Evolutionary conservation across 2,113 vertebrate species (phyloP), one percentile per base, ranked within the genome.

Genomic region (Ammodytes marinus): DNA sequence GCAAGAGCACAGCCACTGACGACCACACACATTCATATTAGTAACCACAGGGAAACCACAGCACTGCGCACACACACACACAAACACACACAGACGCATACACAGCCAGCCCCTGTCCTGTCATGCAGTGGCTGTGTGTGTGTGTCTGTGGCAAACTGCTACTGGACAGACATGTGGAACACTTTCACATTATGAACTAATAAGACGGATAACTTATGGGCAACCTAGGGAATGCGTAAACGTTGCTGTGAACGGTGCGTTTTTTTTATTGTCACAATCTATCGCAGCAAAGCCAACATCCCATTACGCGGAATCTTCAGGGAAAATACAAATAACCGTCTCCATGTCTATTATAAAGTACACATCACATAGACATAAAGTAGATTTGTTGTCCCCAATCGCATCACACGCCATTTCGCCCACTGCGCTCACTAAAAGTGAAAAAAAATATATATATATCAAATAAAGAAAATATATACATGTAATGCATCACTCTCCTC

Each of bases 1-100:
- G 61, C 58, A n/a, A 60, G 66, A 78, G 61, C 58, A n/a, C 58
- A 60, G 71, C 83, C 82, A 76, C 84, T 5, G 54, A 84, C 86
- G 88, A 89, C 89, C 90, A 93, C 90, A 94, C 93, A 69, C 92
- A 83, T 74, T 68, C 82, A 73, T 60, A 81, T 77, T 53, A 79
- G 72, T 78, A 88, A 88, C 88, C 85, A 86, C 83, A 65, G 77
- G 57, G 77, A 87, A 80, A 89, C 76, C 88, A 86, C 86, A 79
- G 71, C 79, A 67, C 15, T 76, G 60, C 77, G 55, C 68, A 55
- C 82, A 65, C 71, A 35, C 65, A 12, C 27, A 13, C 39, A n/a
- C 64, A 8, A 3, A 5, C 27, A 4, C 69, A 52, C 8, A n/a
- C n/a, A n/a, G n/a, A n/a, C 10, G 27, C 27, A 27, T 27, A 27